Evolutionary conservation across 2,888 invertebrate genomes (phyloP).

Genomic region (Micropterix aruncella): DNA sequence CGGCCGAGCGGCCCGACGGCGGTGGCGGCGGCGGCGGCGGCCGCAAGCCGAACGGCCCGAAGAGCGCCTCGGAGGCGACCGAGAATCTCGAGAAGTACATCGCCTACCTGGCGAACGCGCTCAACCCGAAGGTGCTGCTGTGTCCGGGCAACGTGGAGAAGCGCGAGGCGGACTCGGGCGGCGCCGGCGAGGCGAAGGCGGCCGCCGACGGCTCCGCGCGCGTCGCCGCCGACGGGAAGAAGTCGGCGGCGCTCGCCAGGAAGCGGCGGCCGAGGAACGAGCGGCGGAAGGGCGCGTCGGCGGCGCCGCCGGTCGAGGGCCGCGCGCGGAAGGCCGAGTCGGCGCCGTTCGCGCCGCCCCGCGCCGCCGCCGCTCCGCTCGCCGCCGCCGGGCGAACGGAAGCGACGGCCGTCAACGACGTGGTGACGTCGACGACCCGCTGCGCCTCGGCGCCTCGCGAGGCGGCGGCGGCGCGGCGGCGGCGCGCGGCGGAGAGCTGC

Average conservation of each 20-base stretch:
- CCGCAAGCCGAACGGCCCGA: constrained; percentile 23
- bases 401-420: neutral
- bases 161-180: neutral
- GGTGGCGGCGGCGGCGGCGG: constrained; percentile 32
- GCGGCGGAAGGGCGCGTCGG: neutral
- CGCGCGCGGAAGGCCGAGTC: neutral
- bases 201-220: neutral
- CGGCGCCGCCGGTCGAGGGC: neutral
- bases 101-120: constrained; percentile 33
- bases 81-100: constrained; percentile 36
- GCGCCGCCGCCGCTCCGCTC: neutral
- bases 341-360: neutral
- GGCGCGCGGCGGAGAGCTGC: neutral
- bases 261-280: neutral
- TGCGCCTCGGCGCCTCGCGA: neutral
- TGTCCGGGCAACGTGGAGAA: constrained; percentile 25
- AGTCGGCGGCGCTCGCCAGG: constrained; percentile 1
- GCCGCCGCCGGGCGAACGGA: neutral
- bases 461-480: neutral
- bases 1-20: constrained; percentile 17
- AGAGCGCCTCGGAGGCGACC: constrained; percentile 18
- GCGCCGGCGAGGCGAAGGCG: neutral
- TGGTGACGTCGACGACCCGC: neutral
- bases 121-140: constrained; percentile 32
- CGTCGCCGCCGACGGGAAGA: constrained; percentile 1